Conservation (phyloP, 2,888 invertebrate genomes). For the Caenorhabditis virilis region DNA sequence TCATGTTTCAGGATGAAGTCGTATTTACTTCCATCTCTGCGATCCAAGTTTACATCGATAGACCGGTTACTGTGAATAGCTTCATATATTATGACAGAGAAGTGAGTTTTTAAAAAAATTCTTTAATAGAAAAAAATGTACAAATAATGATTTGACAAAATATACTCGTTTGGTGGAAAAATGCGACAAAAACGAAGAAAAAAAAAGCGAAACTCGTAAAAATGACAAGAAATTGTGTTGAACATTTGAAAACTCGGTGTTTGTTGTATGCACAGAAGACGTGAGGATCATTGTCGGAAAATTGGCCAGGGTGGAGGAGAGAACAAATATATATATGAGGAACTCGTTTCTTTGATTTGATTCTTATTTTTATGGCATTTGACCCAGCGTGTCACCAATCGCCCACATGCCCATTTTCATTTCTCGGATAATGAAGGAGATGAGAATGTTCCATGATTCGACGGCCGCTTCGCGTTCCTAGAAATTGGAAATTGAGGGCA, state of each 20-base stretch:
- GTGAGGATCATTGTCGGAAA: no score
- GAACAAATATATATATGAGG: no score
- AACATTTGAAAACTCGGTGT: neutral
- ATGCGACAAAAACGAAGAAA: neutral
- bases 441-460: conserved; percentile 64
- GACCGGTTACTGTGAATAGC: conserved; percentile 15
- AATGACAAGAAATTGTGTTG: neutral
- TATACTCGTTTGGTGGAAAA: conserved; percentile 22
- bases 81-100: conserved; percentile 15
- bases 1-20: conserved; percentile 6
- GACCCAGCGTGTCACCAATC: conserved; percentile 37
- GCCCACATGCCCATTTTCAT: conserved; percentile 65
- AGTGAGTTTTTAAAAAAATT: conserved; percentile 17
- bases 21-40: neutral
- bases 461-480: conserved; percentile 58
- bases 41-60: conserved; percentile 21
- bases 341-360: no score
- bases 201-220: neutral
- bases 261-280: no score
- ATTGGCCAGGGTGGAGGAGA: no score
- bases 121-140: neutral
- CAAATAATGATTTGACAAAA: neutral
- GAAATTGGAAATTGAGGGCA: conserved; percentile 3
- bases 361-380: conserved; percentile 26
- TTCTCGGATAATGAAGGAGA: conserved; percentile 64